A percentile compares a stretch with the other conserved stretches of the same genome.
phyloP scores from a whole-genome alignment of 2,797 vertebrate genomes.

The Muraenolepis orangiensis region DNA sequence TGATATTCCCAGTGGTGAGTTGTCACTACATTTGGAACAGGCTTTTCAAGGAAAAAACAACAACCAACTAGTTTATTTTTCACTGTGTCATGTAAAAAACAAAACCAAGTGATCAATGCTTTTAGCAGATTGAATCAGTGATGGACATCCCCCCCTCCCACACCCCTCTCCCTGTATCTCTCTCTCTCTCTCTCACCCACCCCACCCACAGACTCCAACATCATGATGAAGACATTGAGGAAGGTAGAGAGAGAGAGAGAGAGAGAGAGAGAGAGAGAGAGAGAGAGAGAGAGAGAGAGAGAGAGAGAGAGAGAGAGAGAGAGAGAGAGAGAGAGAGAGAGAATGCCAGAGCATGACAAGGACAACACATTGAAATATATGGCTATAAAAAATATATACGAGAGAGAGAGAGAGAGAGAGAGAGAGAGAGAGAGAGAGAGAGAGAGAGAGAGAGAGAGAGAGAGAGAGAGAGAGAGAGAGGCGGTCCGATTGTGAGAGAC shows the following conservation, averaged over 20 bases:
- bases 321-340: conserved; percentile 2
- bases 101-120: neutral
- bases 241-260: conserved; percentile 17
- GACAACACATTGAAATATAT: neutral
- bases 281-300: neutral
- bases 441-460: neutral
- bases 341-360: neutral
- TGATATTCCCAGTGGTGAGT: neutral
- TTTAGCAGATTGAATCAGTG: neutral
- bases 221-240: conserved; percentile 27
- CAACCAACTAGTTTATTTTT: neutral
- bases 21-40: neutral
- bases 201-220: conserved; percentile 10
- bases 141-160: conserved; percentile 3
- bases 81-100: neutral
- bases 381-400: conserved; percentile 3
- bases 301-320: conserved; percentile 1
- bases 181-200: neutral
- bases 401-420: neutral
- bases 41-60: neutral
- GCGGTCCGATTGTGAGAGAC: neutral
- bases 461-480: conserved; percentile 8
- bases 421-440: neutral
- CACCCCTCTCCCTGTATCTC: too few relatives aligned
- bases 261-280: conserved; percentile 4